A percentile compares a stretch with the other conserved stretches of the same genome.
These are phyloP conservation scores for Aphaenogaster ashmeadi DNA, from an alignment of 1,140 invertebrate genomes.

Conservation along the genomic window DNA sequence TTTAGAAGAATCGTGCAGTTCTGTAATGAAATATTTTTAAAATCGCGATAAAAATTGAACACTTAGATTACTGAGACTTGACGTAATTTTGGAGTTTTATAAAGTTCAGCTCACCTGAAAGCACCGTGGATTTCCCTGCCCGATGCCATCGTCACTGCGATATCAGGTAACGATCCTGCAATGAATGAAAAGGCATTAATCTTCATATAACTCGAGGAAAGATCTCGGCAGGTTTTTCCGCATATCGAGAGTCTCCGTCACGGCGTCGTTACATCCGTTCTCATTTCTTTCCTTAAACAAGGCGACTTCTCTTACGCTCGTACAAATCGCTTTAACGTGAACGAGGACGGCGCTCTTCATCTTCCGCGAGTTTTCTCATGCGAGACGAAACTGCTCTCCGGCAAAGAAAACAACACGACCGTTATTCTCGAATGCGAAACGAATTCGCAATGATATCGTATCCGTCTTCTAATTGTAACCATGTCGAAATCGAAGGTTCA, in stretches of 20 bases:
- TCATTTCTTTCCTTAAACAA: constrained; percentile 40
- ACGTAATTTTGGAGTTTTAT: not conserved
- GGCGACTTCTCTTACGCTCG: not conserved
- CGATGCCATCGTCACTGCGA: constrained; percentile 81
- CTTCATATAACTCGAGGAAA: constrained; percentile 5
- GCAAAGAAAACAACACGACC: not conserved
- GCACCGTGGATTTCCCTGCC: constrained; percentile 80
- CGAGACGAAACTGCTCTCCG: constrained; percentile 12
- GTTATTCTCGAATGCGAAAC: constrained; percentile 26
- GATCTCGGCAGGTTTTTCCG: not conserved
- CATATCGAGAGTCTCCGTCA: not conserved
- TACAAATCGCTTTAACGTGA: constrained; percentile 44
- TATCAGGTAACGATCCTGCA: constrained; percentile 80
- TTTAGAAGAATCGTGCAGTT: not conserved
- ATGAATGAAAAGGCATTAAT: constrained; percentile 20
- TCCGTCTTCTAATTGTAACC: constrained; percentile 1
- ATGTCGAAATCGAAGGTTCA: not conserved
- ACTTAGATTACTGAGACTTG: not conserved
- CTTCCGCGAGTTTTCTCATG: constrained; percentile 18
- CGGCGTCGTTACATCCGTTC: not conserved
- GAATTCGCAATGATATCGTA: not conserved
- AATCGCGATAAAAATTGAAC: not conserved
- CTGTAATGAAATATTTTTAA: not conserved
- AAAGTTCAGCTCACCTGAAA: constrained; percentile 74
- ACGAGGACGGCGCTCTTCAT: constrained; percentile 36